A percentile compares a stretch with the other conserved stretches of the same genome.
Conservation (phyloP, 1,140 invertebrate genomes). For the Magallana angulata region DNA sequence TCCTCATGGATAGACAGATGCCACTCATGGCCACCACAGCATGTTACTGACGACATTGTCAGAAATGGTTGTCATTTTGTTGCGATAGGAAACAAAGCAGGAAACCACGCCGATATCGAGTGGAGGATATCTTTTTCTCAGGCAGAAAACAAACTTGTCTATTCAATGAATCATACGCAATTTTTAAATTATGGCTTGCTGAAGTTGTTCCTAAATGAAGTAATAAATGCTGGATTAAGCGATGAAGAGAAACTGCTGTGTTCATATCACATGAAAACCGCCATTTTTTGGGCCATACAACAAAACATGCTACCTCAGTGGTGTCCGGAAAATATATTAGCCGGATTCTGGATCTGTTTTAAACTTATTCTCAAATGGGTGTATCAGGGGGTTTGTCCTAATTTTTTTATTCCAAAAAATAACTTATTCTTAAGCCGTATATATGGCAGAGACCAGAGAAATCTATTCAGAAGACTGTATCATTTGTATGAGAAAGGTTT, state of each 20-base stretch:
- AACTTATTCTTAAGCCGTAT: slow-evolving; percentile 46
- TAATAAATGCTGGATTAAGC: not conserved
- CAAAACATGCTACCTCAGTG: not conserved
- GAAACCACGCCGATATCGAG: not conserved
- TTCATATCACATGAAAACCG: slow-evolving; percentile 52
- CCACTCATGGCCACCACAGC: slow-evolving; percentile 6
- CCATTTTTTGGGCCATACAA: slow-evolving; percentile 50
- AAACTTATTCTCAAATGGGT: slow-evolving; percentile 40
- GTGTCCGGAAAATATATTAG: not conserved
- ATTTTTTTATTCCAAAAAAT: slow-evolving; percentile 53
- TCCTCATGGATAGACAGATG: slow-evolving; percentile 21
- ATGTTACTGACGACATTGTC: slow-evolving; percentile 14
- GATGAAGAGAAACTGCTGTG: slow-evolving; percentile 34
- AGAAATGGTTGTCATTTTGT: slow-evolving; percentile 48
- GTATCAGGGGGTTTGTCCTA: slow-evolving; percentile 42
- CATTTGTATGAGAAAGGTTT: not conserved
- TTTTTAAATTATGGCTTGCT: slow-evolving; percentile 43
- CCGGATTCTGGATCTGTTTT: slow-evolving; percentile 38
- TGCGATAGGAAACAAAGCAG: slow-evolving; percentile 28
- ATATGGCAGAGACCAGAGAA: not conserved
- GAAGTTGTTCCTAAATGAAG: slow-evolving; percentile 44
- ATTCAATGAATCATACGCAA: slow-evolving; percentile 49
- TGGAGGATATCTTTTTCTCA: slow-evolving; percentile 55
- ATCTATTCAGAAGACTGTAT: not conserved
- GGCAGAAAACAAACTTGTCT: slow-evolving; percentile 40